phyloP scores from a whole-genome alignment of 2,888 invertebrate genomes.

The Sarcophaga variegata region DNA sequence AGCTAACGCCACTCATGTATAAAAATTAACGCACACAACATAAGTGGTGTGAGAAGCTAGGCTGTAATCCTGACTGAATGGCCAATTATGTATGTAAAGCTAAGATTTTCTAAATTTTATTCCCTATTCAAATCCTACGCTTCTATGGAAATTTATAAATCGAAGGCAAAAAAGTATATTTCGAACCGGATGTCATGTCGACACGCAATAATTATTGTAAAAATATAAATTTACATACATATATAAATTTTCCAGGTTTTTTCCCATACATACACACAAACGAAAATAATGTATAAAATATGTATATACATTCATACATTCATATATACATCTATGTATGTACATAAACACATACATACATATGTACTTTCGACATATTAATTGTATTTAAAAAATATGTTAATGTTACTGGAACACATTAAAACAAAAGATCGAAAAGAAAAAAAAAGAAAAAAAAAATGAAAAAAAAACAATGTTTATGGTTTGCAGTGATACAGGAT shows the following conservation, averaged over 20 bases:
- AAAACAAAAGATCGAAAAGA: not conserved
- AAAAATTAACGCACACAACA: too few species aligned
- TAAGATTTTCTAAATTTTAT: too few species aligned
- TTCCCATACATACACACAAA: too few species aligned
- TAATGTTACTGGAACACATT: not conserved
- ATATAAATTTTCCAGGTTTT: too few species aligned
- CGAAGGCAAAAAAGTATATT: conserved; percentile 4
- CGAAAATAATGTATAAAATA: too few species aligned
- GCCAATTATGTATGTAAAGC: too few species aligned
- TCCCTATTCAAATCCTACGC: not conserved
- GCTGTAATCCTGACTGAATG: too few species aligned
- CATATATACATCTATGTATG: not conserved
- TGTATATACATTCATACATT: not conserved
- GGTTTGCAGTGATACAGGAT: conserved; percentile 19
- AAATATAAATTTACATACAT: conserved; percentile 25
- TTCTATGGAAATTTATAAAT: not conserved
- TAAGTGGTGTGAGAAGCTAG: too few species aligned
- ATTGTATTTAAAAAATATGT: not conserved
- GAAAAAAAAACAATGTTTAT: conserved; percentile 23
- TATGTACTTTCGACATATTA: not conserved
- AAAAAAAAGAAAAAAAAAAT: conserved; percentile 12
- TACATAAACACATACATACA: not conserved
- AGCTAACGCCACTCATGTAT: too few species aligned
- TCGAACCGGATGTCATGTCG: conserved; percentile 56
- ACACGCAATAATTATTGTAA: conserved; percentile 61